Evolutionary conservation across 2,113 vertebrate species (phyloP), one percentile per base, ranked within the genome.

Genomic region (Hyaena hyaena): DNA sequence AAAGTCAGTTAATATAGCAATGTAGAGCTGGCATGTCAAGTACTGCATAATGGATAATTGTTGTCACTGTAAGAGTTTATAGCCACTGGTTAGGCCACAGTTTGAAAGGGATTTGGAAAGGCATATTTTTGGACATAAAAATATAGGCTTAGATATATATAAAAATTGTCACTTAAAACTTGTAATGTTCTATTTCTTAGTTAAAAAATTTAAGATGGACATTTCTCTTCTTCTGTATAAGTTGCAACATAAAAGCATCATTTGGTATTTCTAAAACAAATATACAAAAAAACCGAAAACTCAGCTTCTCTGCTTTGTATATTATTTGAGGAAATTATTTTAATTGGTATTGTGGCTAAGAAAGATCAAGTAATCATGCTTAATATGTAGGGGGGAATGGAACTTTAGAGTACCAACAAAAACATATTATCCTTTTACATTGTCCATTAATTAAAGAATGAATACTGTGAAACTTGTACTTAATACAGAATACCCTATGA

Each of bases 1-100:
- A 97, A 87, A 98, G 69, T 97, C 95, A 86, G 88, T 97, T 98
- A 97, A 97, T 87, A 94, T 39, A 95, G 39, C 95, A 94, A 97
- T 95, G 88, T 86, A 90, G 79, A 98, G 63, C 68, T 96, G 96
- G 68, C 88, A 71, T 88, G 83, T 96, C 89, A 96, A 97, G 81
- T 85, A 76, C 88, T 96, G 81, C 79, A 87, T 98, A 97, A 97
- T 43, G 84, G 93, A 93, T 95, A 96, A 88, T 83, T 77, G 97
- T 98, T 98, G 93, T 98, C 97, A 98, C 21, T 83, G 21, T 50
- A 76, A 95, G 81, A 97, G 53, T 71, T 97, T 98, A 95, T 73
- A 96, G 93, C 63, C 93, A 73, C 80, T 97, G 92, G 71, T 82
- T 87, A 97, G 61, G 92, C 79, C 94, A 87, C 31, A 94, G 92